A percentile compares a stretch with the other conserved stretches of the same genome.
Evolutionary conservation across 2,797 vertebrate genomes (phyloP).

Genomic region (Melanotaenia trifasciata): DNA sequence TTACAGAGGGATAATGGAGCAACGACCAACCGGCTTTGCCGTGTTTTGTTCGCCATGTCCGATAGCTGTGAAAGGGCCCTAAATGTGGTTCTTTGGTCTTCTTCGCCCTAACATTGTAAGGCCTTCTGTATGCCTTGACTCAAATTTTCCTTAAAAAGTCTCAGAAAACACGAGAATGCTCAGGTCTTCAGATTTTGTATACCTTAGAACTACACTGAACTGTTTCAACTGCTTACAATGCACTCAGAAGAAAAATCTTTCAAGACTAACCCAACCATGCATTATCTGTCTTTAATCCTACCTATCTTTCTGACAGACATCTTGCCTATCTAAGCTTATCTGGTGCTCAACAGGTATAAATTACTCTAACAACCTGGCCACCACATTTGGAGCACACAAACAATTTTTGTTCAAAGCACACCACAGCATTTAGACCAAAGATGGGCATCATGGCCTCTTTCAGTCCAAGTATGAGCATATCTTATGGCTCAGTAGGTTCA

Average conservation of each 20-base stretch:
- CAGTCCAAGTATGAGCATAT: slow-evolving; percentile 10
- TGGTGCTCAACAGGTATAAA: slow-evolving; percentile 19
- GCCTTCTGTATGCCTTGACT: slow-evolving; percentile 3
- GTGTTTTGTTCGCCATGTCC: slow-evolving; percentile 52
- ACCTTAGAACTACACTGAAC: slow-evolving; percentile 21
- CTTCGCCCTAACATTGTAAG: slow-evolving; percentile 34
- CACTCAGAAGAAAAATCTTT: slow-evolving; percentile 42
- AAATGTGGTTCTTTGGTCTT: slow-evolving; percentile 36
- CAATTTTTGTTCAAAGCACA: slow-evolving; percentile 21
- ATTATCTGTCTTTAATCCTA: slow-evolving; percentile 18
- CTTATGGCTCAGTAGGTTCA: slow-evolving; percentile 5
- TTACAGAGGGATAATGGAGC: slow-evolving; percentile 79
- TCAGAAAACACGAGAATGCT: slow-evolving; percentile 41
- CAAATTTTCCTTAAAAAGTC: slow-evolving; percentile 34
- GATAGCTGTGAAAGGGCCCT: slow-evolving; percentile 53
- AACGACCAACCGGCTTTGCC: slow-evolving; percentile 53
- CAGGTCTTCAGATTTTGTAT: slow-evolving; percentile 32
- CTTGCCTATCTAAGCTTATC: slow-evolving; percentile 18
- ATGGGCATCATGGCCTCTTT: slow-evolving; percentile 8
- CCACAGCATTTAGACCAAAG: slow-evolving; percentile 11
- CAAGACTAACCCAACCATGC: background rate
- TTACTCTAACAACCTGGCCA: slow-evolving; percentile 31
- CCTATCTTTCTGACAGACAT: slow-evolving; percentile 20
- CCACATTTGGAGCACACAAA: slow-evolving; percentile 28
- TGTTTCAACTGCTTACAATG: slow-evolving; percentile 26